A percentile compares a stretch with the other conserved stretches of the same genome.
Conservation (phyloP, 2,113 vertebrate genomes). For the Podarcis cretensis region DNA sequence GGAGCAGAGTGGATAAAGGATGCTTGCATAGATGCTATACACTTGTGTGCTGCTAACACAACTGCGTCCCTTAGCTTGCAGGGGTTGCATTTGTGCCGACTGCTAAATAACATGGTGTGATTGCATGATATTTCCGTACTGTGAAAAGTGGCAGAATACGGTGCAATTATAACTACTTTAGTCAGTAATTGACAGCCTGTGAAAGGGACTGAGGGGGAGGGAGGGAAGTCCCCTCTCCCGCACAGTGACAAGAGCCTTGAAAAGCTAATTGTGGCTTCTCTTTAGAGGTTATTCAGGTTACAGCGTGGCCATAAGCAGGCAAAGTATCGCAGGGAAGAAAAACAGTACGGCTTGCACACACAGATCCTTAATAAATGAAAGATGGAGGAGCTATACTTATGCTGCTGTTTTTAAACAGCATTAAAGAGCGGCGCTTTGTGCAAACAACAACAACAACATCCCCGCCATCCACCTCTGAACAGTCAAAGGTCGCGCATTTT, state of each 20-base stretch:
- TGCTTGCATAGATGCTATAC: neutral
- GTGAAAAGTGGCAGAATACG: conserved; percentile 3
- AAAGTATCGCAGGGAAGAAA: neutral
- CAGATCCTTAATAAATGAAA: neutral
- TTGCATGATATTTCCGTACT: conserved; percentile 6
- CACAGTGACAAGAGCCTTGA: conserved; percentile 5
- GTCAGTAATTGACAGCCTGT: conserved; percentile 12
- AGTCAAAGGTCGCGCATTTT: neutral
- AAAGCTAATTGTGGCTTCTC: conserved; percentile 15
- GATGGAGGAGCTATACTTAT: neutral
- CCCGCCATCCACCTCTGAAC: neutral
- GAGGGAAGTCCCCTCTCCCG: neutral
- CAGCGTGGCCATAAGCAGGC: neutral
- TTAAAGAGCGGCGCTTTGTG: neutral
- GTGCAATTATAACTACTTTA: conserved; percentile 18
- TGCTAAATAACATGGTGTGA: conserved; percentile 19
- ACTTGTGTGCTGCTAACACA: neutral
- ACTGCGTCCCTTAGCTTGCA: neutral
- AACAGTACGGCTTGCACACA: neutral
- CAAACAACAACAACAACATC: neutral
- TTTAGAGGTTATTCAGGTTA: conserved; percentile 23
- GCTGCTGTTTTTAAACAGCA: neutral
- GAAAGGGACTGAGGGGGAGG: neutral
- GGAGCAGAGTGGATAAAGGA: neutral
- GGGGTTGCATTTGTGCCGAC: neutral